phyloP scores from a whole-genome alignment of 2,888 invertebrate genomes.

The Perdita meconis region DNA sequence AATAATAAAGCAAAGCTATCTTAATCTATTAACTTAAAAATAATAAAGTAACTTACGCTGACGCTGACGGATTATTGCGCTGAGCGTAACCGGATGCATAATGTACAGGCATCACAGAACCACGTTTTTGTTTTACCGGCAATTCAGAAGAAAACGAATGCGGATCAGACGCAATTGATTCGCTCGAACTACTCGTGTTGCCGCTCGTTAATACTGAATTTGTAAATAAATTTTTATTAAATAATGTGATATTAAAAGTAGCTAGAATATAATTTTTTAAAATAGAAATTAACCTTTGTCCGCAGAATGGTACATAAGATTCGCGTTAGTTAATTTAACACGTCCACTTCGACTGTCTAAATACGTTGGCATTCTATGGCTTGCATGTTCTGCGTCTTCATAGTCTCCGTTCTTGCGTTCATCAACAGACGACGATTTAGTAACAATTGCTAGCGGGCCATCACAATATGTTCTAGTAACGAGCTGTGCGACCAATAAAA shows the following conservation, averaged over 20 bases:
- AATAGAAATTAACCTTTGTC: conserved; percentile 75
- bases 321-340: conserved; percentile 77
- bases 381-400: conserved; percentile 75
- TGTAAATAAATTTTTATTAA: no score
- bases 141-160: conserved; percentile 77
- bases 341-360: conserved; percentile 75
- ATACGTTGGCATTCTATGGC: conserved; percentile 77
- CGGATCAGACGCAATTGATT: conserved; percentile 90
- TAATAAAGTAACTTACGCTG: conserved; percentile 83
- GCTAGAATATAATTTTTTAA: neutral
- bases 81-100: conserved; percentile 85
- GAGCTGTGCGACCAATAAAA: conserved; percentile 63
- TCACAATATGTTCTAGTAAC: conserved; percentile 79
- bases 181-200: conserved; percentile 92
- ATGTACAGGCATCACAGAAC: conserved; percentile 84
- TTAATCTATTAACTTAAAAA: neutral
- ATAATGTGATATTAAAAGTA: no score
- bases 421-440: conserved; percentile 74
- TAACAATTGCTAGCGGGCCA: conserved; percentile 73
- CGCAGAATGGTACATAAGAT: conserved; percentile 81
- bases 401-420: conserved; percentile 80
- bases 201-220: conserved; percentile 78
- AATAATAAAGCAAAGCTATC: no score
- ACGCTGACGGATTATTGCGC: conserved; percentile 79
- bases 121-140: conserved; percentile 86